Base-by-base conservation (phyloP, 2,113 vertebrate species). In the Leuciscus idus region DNA sequence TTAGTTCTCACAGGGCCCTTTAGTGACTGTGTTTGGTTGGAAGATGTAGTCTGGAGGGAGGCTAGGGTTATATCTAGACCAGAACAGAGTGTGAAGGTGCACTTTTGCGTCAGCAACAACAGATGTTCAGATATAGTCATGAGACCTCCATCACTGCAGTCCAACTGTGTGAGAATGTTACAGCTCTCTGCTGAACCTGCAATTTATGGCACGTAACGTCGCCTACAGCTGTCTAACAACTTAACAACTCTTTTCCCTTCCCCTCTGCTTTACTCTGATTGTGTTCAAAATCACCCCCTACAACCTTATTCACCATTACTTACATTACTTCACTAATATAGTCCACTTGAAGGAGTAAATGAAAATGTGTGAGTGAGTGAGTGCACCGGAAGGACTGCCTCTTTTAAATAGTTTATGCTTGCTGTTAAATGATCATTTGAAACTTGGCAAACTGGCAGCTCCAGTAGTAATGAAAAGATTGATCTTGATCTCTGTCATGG, bases 101-200 rank as follows among this genome's bases (percentile, higher is more conserved):
- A 62, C 84, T 84, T 26, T 88, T 81, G 87, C 7, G 11, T 86
- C 64, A 83, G 70, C 36, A 64, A 77, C 13, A 80, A 55, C 87
- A 84, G 81, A 86, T 88, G 81, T 86, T 84, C 30, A 28, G 55
- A 57, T 64, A 23, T 62, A 55, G 26, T 68, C 76, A 36, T 85
- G 83, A 85, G 83, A 74, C 61, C 23, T 61, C 28, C 50, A 43
- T 57, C 57, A 59, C 82, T 87, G 80, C 84, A 64, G 84, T 83
- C 84, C 68, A 76, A 57, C 82, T 80, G 74, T 87, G 84, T 88
- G 89, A 83, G 78, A 62, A 89, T 90, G 91, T 89, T 87, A 70
- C 83, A 87, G 88, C 85, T 62, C 91, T 92, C 86, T 93, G 90
- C 91, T 92, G 92, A 90, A 87, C 88, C 90, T 88, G 91, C 90